These are phyloP conservation scores for Mesoligia furuncula DNA, from an alignment of 2,888 invertebrate species.

Conservation along the genomic window DNA sequence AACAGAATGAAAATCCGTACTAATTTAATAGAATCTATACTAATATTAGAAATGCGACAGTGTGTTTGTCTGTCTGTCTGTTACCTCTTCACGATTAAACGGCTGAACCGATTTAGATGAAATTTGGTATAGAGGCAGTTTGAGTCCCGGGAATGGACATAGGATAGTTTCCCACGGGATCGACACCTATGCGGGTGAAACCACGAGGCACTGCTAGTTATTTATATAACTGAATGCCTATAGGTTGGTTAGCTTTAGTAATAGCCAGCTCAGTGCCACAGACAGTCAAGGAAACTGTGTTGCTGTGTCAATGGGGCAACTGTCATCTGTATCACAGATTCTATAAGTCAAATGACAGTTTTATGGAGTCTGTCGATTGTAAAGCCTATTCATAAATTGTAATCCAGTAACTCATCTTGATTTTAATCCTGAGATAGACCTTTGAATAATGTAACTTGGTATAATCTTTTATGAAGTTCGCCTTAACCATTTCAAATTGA, in stretches of 20 bases:
- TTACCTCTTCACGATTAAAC: too few relatives aligned
- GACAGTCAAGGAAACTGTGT: conserved; percentile 27
- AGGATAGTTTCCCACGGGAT: too few relatives aligned
- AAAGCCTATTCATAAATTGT: conserved; percentile 18
- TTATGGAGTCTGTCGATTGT: conserved; percentile 29
- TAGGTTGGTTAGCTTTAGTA: background rate
- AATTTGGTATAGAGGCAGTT: too few relatives aligned
- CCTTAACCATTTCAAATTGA: background rate
- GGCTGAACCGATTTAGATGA: too few relatives aligned
- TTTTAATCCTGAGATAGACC: conserved; percentile 10
- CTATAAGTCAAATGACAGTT: conserved; percentile 19
- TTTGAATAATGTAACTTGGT: conserved; percentile 6
- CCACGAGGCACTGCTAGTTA: background rate
- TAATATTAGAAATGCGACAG: too few relatives aligned
- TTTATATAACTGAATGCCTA: background rate
- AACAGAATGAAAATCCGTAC: background rate
- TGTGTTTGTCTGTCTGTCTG: too few relatives aligned
- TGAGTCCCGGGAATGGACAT: too few relatives aligned
- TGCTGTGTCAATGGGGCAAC: conserved; percentile 46
- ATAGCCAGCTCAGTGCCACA: background rate
- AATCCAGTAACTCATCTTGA: conserved; percentile 12
- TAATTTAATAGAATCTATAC: background rate
- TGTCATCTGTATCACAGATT: conserved; percentile 45
- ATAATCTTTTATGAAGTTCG: background rate
- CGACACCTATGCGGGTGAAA: too few relatives aligned